Evolutionary conservation across 2,113 vertebrate genomes (phyloP).

Genomic region (Leptobrachium leishanense): DNA sequence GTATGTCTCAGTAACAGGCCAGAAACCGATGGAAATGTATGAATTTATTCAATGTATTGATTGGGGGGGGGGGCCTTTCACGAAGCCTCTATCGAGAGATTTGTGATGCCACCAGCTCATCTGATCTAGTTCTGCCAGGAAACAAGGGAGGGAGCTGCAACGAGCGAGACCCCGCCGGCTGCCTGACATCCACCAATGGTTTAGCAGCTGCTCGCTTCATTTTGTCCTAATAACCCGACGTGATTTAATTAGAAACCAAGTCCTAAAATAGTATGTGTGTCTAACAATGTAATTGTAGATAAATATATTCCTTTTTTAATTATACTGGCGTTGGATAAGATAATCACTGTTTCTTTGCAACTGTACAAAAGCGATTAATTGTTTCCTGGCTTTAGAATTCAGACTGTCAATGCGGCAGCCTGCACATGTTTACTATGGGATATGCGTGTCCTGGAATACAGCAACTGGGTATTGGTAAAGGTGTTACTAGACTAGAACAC

Average conservation of each 20-base stretch:
- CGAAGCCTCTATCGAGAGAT: too few relatives aligned
- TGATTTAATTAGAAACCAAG: background rate
- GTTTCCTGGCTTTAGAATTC: background rate
- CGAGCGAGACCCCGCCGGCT: background rate
- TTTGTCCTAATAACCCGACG: background rate
- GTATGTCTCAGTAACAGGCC: too few relatives aligned
- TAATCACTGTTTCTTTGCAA: background rate
- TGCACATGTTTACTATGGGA: too few relatives aligned
- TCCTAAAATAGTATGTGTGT: background rate
- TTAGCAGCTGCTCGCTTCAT: background rate
- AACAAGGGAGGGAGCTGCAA: background rate
- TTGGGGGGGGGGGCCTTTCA: too few relatives aligned
- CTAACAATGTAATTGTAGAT: background rate
- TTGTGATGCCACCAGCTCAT: background rate
- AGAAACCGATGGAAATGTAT: too few relatives aligned
- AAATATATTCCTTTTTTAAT: background rate
- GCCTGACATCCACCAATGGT: background rate
- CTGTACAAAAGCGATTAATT: background rate
- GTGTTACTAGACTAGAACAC: background rate
- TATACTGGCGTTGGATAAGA: background rate
- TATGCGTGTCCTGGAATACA: background rate
- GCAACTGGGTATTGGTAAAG: background rate
- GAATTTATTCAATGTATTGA: too few relatives aligned
- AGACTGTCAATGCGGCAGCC: too few relatives aligned
- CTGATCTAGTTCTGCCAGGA: background rate